A percentile compares a stretch with the other conserved stretches of the same genome.
These are phyloP conservation scores for Hylyphantes graminicola DNA, from an alignment of 1,140 invertebrate genomes.

Conservation along the genomic window DNA sequence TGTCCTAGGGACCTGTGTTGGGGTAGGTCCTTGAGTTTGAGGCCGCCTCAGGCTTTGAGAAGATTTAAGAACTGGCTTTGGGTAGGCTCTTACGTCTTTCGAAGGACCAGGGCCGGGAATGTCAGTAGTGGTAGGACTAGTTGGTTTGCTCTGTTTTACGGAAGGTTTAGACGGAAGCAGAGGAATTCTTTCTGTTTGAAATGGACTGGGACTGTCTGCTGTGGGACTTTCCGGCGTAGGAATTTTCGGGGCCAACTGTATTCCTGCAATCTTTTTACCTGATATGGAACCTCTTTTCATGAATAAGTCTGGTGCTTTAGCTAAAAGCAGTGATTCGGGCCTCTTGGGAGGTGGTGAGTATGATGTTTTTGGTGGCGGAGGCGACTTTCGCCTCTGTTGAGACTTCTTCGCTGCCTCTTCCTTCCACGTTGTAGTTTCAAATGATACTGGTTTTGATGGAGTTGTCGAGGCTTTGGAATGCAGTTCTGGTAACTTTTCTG, in stretches of 20 bases:
- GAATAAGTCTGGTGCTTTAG: too few species aligned
- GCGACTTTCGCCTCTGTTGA: slow-evolving; percentile 16
- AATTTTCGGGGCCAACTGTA: slow-evolving; percentile 9
- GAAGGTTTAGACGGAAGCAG: slow-evolving; percentile 15
- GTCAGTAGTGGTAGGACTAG: background rate
- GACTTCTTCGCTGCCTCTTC: slow-evolving; percentile 1
- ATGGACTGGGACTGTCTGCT: slow-evolving; percentile 31
- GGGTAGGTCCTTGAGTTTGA: background rate
- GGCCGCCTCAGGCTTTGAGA: slow-evolving; percentile 1
- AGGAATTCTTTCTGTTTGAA: slow-evolving; percentile 1
- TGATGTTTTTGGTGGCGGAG: slow-evolving; percentile 31
- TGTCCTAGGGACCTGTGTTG: background rate
- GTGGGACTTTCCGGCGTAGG: slow-evolving; percentile 9
- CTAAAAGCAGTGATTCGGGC: slow-evolving; percentile 30
- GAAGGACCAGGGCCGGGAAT: too few species aligned
- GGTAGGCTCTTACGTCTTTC: background rate
- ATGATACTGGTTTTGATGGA: background rate
- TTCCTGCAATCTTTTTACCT: slow-evolving; percentile 45
- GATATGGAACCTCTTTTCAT: slow-evolving; percentile 18
- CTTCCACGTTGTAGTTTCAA: background rate
- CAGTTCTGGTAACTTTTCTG: slow-evolving; percentile 3
- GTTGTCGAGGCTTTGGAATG: slow-evolving; percentile 15
- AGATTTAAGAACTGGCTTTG: background rate
- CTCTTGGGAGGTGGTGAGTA: slow-evolving; percentile 5
- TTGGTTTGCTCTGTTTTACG: background rate